These are phyloP conservation scores for Toxotes chatareus DNA, from an alignment of 2,113 vertebrate species.

Conservation along the genomic window DNA sequence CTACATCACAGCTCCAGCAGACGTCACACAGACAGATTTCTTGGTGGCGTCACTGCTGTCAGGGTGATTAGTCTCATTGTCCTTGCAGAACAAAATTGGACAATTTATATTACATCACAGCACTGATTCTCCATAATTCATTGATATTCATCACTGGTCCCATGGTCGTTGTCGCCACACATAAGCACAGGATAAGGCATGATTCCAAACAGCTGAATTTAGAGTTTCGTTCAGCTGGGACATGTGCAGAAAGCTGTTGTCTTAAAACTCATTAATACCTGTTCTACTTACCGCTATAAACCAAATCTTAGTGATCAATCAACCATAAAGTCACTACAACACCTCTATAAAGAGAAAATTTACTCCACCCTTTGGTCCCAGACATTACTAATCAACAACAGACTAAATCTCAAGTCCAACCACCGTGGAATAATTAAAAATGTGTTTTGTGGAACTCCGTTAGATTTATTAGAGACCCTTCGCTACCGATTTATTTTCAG, in stretches of 20 bases:
- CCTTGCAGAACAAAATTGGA: background rate
- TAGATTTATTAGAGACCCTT: slow-evolving; percentile 52
- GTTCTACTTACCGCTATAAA: background rate
- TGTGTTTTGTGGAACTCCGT: slow-evolving; percentile 40
- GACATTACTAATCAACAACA: slow-evolving; percentile 57
- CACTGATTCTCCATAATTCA: background rate
- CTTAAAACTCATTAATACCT: background rate
- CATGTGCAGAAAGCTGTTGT: background rate
- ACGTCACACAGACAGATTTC: slow-evolving; percentile 24
- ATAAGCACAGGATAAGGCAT: background rate
- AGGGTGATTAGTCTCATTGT: slow-evolving; percentile 21
- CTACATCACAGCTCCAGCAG: slow-evolving; percentile 32
- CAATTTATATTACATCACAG: background rate
- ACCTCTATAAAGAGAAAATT: slow-evolving; percentile 24
- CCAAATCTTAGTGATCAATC: background rate
- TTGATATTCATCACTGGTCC: background rate
- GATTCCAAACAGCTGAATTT: slow-evolving; percentile 1
- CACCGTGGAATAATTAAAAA: slow-evolving; percentile 59
- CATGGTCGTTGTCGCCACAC: background rate
- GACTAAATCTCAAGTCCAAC: slow-evolving; percentile 42
- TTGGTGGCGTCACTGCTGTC: slow-evolving; percentile 5
- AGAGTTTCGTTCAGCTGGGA: background rate
- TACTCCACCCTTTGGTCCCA: slow-evolving; percentile 17
- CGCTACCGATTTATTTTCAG: slow-evolving; percentile 58
- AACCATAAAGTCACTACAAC: background rate